Evolutionary conservation across 2,797 vertebrate species (phyloP), one percentile per base, ranked within the genome.

Genomic region (Trachurus trachurus): DNA sequence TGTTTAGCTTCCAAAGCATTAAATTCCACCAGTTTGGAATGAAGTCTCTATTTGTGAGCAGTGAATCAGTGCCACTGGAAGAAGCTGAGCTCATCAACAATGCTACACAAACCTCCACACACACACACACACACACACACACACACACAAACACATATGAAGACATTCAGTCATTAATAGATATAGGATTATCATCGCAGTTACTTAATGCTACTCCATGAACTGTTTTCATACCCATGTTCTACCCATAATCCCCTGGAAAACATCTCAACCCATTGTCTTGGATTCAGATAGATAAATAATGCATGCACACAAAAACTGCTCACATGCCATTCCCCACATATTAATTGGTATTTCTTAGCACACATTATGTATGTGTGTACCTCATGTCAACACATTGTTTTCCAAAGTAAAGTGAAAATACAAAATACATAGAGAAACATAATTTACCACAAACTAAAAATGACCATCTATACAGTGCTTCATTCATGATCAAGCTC

Each of bases 81-180:
- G 74, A 44, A 74, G 62, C 75, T 80, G 68, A 81, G 50, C 77
- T 82, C 71, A 76, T 65, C 66, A 63, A 40, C 66, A 40, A 7
- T n/a, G 6, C 34, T 37, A 37, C 34, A 37, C 34, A 37, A 37
- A 61, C 70, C 60, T 61, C 9, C 68, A 62, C 29, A 12, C 42
- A 45, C 42, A 45, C 44, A 45, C 42, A 45, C 19, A n/a, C 44
- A 45, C 42, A 45, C 19, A n/a, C 68, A 62, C 29, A 12, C 42
- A 45, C 42, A 45, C 44, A 45, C 42, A 45, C 19, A n/a, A 16
- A 7, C 26, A 12, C 1, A 0, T 21, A 74, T 11, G 16, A 63
- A 66, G 52, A 39, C 56, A 42, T 71, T 71, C 13, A 64, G 37
- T 57, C n/a, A n/a, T n/a, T n/a, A n/a, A n/a, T n/a, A n/a, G n/a